Evolutionary conservation across 2,888 invertebrate genomes (phyloP).

Genomic region (Morinoia aosen): DNA sequence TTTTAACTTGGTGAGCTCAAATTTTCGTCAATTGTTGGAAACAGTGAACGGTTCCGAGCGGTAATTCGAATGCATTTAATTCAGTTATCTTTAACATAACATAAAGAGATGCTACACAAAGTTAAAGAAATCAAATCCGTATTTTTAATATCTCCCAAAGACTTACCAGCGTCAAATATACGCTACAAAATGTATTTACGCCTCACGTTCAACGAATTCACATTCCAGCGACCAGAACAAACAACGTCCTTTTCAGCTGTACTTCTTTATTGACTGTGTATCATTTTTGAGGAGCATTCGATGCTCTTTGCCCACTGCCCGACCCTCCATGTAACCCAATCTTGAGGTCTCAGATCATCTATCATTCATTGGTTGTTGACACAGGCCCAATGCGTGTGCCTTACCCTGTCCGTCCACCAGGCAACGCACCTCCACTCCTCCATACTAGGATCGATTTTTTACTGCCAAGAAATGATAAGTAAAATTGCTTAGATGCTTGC

Average conservation of each 20-base stretch:
- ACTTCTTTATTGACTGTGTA: slow-evolving; percentile 12
- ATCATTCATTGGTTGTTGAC: neutral
- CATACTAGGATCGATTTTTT: neutral
- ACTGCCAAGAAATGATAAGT: neutral
- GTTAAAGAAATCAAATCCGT: too few species aligned
- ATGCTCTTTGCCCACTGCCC: neutral
- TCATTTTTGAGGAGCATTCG: neutral
- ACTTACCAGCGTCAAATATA: too few species aligned
- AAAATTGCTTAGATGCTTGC: neutral
- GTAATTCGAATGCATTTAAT: too few species aligned
- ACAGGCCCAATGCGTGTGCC: neutral
- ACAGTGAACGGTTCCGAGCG: too few species aligned
- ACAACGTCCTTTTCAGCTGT: neutral
- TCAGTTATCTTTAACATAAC: too few species aligned
- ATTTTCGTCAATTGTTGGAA: too few species aligned
- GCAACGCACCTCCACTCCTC: neutral
- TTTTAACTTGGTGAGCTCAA: too few species aligned
- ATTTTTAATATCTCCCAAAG: too few species aligned
- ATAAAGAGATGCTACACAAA: too few species aligned
- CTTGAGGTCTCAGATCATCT: neutral
- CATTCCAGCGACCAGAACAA: neutral
- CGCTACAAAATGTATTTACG: too few species aligned
- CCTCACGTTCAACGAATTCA: too few species aligned
- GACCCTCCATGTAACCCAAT: neutral
- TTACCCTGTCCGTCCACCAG: neutral